phyloP scores from a whole-genome alignment of 2,888 invertebrate genomes.

The Oegoconia quadripuncta region DNA sequence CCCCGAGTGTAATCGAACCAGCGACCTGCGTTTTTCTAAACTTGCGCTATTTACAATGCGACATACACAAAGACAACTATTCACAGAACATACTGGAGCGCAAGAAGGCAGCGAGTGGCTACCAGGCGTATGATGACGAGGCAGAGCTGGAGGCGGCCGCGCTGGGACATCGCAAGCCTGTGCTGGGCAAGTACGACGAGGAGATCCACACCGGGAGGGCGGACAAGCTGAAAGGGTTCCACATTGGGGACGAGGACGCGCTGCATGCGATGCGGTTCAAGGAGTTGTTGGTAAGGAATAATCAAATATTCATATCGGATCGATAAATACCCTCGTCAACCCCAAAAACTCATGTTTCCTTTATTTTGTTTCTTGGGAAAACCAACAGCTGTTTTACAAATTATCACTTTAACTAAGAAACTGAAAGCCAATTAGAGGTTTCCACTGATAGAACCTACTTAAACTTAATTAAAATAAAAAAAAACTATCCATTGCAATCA shows the following conservation, averaged over 20 bases:
- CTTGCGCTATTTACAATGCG: no score
- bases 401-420: no score
- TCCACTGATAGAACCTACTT: no score
- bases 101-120: constrained; percentile 89
- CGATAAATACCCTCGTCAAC: no score
- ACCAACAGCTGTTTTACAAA: no score
- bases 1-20: background rate
- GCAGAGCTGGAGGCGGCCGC: constrained; percentile 85
- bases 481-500: no score
- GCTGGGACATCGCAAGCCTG: constrained; percentile 80
- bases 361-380: background rate
- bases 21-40: no score
- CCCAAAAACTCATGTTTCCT: background rate
- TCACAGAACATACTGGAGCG: constrained; percentile 87
- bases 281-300: constrained; percentile 55
- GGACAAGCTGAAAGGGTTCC: constrained; percentile 83
- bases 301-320: no score
- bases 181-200: constrained; percentile 96
- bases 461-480: no score
- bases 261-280: constrained; percentile 74
- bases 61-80: background rate
- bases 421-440: no score
- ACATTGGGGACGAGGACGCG: constrained; percentile 84
- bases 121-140: constrained; percentile 91
- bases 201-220: constrained; percentile 84